phyloP scores from a whole-genome alignment of 1,140 invertebrate species.

The Littorina saxatilis region DNA sequence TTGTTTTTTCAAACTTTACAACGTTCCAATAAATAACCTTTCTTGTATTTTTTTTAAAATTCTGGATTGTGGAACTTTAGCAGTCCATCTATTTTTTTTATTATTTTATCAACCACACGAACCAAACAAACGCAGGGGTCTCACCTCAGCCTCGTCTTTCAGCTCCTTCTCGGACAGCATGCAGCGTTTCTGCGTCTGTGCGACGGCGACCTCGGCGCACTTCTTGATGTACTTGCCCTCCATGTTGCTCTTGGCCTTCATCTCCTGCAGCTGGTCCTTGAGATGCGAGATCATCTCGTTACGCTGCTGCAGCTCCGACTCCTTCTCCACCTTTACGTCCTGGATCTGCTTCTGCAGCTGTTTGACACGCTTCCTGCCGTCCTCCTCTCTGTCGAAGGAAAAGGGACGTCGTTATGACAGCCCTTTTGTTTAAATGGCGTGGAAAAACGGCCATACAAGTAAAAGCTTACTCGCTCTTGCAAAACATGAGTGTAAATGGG shows the following conservation, averaged over 20 bases:
- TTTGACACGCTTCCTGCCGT: slow-evolving; percentile 68
- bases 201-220: slow-evolving; percentile 70
- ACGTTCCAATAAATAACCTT: too few species aligned
- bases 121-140: not conserved
- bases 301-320: slow-evolving; percentile 71
- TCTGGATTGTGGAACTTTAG: too few species aligned
- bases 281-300: slow-evolving; percentile 75
- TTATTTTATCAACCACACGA: not conserved
- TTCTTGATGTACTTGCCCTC: slow-evolving; percentile 75
- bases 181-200: slow-evolving; percentile 73
- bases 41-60: too few species aligned
- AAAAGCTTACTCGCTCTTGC: too few species aligned
- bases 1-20: too few species aligned
- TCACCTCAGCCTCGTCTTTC: slow-evolving; percentile 71
- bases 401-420: too few species aligned
- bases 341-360: slow-evolving; percentile 65
- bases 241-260: slow-evolving; percentile 73
- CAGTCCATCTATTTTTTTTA: too few species aligned
- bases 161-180: slow-evolving; percentile 66
- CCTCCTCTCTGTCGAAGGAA: slow-evolving; percentile 64
- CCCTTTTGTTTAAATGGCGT: too few species aligned
- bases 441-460: too few species aligned
- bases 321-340: slow-evolving; percentile 73
- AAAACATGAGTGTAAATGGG: not conserved
- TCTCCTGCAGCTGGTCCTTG: slow-evolving; percentile 69